phyloP scores from a whole-genome alignment of 2,113 vertebrate species.

The Lamprologus ornatipinnis region DNA sequence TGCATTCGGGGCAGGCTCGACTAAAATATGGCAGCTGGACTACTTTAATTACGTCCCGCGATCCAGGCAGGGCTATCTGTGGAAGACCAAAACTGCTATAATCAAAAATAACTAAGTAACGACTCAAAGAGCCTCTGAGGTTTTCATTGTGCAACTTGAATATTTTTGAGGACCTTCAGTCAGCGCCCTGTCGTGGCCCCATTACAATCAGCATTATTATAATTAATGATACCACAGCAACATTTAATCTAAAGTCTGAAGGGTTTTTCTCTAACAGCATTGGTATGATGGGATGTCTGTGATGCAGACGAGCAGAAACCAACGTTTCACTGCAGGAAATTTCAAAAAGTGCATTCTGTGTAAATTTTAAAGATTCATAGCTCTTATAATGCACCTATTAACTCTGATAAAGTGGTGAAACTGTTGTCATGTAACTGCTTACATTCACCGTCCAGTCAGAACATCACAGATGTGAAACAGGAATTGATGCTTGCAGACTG shows the following conservation, averaged over 20 bases:
- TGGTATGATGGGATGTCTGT: neutral
- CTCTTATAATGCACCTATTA: neutral
- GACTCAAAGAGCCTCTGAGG: neutral
- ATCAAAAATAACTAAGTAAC: neutral
- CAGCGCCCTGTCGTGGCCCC: neutral
- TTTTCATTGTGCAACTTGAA: neutral
- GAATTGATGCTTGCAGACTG: neutral
- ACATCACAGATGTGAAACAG: neutral
- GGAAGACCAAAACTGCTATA: neutral
- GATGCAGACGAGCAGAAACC: neutral
- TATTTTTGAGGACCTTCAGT: neutral
- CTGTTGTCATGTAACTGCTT: neutral
- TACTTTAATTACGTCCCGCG: neutral
- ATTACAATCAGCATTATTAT: neutral
- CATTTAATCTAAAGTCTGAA: neutral
- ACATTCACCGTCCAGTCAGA: neutral
- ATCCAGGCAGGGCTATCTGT: neutral
- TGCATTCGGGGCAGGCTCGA: conserved; percentile 25
- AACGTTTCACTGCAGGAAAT: neutral
- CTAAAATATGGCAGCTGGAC: neutral
- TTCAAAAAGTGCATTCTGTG: neutral
- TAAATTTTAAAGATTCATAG: neutral
- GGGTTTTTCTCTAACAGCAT: neutral
- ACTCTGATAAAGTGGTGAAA: neutral
- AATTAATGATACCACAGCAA: neutral